Evolutionary conservation across 2,113 vertebrate genomes (phyloP).

Genomic region (Antennarius striatus): DNA sequence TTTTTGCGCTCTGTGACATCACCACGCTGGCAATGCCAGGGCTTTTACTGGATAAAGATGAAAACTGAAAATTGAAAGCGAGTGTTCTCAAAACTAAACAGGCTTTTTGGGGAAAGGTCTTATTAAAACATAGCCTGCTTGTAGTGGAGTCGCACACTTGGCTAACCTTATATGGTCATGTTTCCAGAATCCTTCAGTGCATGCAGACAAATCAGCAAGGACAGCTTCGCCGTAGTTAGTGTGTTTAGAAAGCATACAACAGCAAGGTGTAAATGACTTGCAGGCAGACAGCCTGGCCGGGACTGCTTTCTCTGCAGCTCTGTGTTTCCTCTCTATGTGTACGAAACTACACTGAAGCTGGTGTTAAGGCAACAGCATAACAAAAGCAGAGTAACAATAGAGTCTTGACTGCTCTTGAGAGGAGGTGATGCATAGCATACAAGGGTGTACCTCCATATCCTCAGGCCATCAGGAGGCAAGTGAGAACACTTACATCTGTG

Average conservation of each 20-base stretch:
- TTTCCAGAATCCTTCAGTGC: conserved; percentile 39
- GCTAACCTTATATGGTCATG: conserved; percentile 55
- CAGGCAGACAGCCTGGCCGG: conserved; percentile 59
- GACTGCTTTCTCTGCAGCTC: conserved; percentile 19
- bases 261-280: conserved; percentile 62
- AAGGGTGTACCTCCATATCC: conserved; percentile 51
- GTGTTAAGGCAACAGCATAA: conserved; percentile 3
- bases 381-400: conserved; percentile 25
- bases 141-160: not conserved
- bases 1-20: conserved; percentile 40
- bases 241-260: conserved; percentile 62
- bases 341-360: conserved; percentile 5
- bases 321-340: conserved; percentile 4
- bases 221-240: conserved; percentile 51
- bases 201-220: conserved; percentile 29
- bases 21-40: not conserved
- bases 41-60: conserved; percentile 44
- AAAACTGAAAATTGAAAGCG: conserved; percentile 45
- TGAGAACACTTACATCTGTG: conserved; percentile 63
- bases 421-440: conserved; percentile 49
- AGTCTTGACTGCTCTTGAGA: conserved; percentile 47
- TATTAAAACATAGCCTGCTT: conserved; percentile 41
- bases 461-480: conserved; percentile 49
- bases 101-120: conserved; percentile 39
- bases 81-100: conserved; percentile 34